phyloP scores from a whole-genome alignment of 1,140 invertebrate species.

The Colletes gigas region DNA sequence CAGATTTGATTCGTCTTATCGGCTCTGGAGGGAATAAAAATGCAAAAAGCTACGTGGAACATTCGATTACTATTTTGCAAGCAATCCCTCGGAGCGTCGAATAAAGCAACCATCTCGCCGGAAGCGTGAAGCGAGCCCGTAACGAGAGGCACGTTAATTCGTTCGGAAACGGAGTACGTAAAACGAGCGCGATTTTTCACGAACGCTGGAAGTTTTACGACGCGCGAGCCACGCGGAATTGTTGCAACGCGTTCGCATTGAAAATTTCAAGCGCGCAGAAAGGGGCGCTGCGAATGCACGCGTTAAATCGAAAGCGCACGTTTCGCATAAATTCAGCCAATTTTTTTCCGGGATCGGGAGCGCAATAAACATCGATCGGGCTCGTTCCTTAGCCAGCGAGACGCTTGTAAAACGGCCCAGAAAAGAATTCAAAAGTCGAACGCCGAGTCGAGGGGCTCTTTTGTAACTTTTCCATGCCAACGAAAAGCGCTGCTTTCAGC shows the following conservation, averaged over 20 bases:
- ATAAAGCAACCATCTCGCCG: neutral
- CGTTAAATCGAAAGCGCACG: slow-evolving; percentile 34
- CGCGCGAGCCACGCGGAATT: no score
- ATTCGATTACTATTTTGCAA: neutral
- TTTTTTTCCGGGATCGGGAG: slow-evolving; percentile 22
- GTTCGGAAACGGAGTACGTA: neutral
- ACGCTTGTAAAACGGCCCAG: neutral
- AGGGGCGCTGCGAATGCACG: no score
- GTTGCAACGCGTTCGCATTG: neutral
- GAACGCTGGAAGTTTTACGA: slow-evolving; percentile 1
- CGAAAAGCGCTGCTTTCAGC: neutral
- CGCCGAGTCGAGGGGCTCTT: slow-evolving; percentile 1
- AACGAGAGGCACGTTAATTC: neutral
- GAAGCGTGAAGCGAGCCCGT: neutral
- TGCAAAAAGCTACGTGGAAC: neutral
- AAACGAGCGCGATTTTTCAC: neutral
- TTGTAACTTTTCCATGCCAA: slow-evolving; percentile 7
- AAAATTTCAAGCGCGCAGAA: slow-evolving; percentile 1
- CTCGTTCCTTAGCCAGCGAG: neutral
- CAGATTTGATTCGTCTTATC: no score
- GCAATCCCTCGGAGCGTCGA: neutral
- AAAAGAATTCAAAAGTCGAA: slow-evolving; percentile 8
- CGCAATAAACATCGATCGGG: slow-evolving; percentile 36
- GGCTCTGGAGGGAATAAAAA: neutral
- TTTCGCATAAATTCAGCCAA: slow-evolving; percentile 31